These are phyloP conservation scores for Latheticus oryzae DNA, from an alignment of 2,888 invertebrate species.

Conservation along the genomic window DNA sequence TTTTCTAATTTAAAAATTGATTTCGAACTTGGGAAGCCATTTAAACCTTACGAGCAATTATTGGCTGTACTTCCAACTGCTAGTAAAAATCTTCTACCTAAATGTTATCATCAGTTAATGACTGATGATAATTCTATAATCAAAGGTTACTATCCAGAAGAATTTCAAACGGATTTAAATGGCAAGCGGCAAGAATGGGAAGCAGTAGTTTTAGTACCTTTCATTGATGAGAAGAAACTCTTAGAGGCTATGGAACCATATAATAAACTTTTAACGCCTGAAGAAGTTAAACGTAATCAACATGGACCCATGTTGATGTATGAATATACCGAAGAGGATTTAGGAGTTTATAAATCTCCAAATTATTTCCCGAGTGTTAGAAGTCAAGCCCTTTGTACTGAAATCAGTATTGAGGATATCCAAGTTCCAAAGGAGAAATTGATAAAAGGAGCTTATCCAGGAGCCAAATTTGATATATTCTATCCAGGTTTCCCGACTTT, in stretches of 20 bases:
- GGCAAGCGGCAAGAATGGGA: slow-evolving; percentile 98
- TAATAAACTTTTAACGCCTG: slow-evolving; percentile 73
- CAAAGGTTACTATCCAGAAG: slow-evolving; percentile 88
- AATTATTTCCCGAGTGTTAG: slow-evolving; percentile 73
- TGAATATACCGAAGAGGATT: slow-evolving; percentile 71
- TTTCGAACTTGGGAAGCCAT: slow-evolving; percentile 88
- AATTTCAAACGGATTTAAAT: slow-evolving; percentile 95
- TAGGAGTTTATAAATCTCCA: slow-evolving; percentile 71
- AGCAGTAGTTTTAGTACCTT: slow-evolving; percentile 92
- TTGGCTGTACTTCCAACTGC: slow-evolving; percentile 89
- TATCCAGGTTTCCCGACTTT: slow-evolving; percentile 95
- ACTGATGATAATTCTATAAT: slow-evolving; percentile 82
- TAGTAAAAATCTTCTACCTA: slow-evolving; percentile 83
- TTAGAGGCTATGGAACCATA: slow-evolving; percentile 81
- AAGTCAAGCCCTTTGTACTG: slow-evolving; percentile 69
- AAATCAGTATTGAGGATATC: slow-evolving; percentile 70
- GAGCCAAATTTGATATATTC: slow-evolving; percentile 75
- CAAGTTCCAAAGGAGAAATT: slow-evolving; percentile 71
- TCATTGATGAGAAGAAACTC: slow-evolving; percentile 83
- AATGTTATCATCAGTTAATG: slow-evolving; percentile 84
- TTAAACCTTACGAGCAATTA: slow-evolving; percentile 92
- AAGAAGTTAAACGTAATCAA: slow-evolving; percentile 80
- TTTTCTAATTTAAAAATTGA: slow-evolving; percentile 79
- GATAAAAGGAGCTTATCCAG: slow-evolving; percentile 77
- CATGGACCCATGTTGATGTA: slow-evolving; percentile 91